phyloP scores from a whole-genome alignment of 2,797 vertebrate genomes.

The Gambusia yucatana region DNA sequence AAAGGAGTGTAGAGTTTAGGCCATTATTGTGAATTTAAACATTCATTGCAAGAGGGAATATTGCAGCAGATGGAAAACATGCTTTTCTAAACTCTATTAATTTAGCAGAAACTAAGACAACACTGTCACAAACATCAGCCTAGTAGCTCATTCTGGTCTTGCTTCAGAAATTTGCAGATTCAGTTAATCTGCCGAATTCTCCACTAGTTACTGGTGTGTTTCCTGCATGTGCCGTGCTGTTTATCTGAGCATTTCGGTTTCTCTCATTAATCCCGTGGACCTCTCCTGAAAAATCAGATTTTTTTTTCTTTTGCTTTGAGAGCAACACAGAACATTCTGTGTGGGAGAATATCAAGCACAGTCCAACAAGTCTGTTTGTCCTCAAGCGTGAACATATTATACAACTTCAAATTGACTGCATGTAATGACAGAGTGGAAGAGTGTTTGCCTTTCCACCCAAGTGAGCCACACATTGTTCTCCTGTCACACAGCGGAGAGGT shows the following conservation, averaged over 20 bases:
- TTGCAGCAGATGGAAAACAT: neutral
- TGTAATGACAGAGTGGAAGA: conserved; percentile 36
- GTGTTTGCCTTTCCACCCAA: conserved; percentile 57
- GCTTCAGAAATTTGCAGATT: neutral
- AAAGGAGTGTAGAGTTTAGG: neutral
- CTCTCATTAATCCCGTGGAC: neutral
- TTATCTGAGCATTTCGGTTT: neutral
- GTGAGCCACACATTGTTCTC: conserved; percentile 25
- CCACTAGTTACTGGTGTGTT: neutral
- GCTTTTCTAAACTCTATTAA: neutral
- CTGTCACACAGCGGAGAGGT: conserved; percentile 86
- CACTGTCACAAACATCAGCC: neutral
- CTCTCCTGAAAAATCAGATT: neutral
- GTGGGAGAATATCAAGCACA: conserved; percentile 51
- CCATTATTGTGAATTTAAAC: neutral
- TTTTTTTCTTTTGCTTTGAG: neutral
- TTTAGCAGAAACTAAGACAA: neutral
- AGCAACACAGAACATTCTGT: conserved; percentile 11
- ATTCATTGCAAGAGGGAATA: neutral
- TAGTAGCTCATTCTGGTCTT: neutral
- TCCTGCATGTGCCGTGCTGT: neutral
- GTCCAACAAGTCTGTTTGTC: conserved; percentile 68
- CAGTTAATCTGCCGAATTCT: neutral
- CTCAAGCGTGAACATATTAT: conserved; percentile 35
- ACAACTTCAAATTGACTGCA: conserved; percentile 36